These are phyloP conservation scores for Peromyscus polionotus DNA, from an alignment of 2,113 vertebrate species.

Conservation along the genomic window DNA sequence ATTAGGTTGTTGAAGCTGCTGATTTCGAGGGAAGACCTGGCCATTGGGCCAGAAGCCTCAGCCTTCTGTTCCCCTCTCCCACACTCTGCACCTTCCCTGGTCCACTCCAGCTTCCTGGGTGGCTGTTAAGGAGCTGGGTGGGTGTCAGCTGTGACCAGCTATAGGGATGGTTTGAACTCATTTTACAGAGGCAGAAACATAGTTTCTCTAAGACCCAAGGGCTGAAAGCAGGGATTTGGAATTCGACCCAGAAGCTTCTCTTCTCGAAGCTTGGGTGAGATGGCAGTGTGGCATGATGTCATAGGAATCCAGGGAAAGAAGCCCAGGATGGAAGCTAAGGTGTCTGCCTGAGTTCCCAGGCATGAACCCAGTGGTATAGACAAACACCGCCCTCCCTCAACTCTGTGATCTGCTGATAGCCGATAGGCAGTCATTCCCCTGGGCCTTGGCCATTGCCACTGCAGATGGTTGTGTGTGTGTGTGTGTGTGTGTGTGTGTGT, in stretches of 20 bases:
- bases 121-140: too few species aligned
- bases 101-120: neutral
- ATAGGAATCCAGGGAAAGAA: neutral
- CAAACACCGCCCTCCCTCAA: neutral
- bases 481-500: neutral
- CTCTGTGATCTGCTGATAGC: constrained; percentile 19
- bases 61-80: neutral
- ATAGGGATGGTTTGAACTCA: neutral
- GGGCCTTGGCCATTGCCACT: neutral
- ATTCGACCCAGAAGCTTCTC: neutral
- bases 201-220: neutral
- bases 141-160: accelerated
- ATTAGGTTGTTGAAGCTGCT: neutral
- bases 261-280: neutral
- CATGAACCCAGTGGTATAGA: constrained; percentile 22
- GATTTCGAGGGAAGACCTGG: neutral
- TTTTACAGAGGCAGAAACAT: neutral
- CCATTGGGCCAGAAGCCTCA: neutral
- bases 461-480: neutral
- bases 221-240: neutral
- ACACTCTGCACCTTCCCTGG: accelerated
- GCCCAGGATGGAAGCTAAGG: neutral
- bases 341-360: neutral
- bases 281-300: neutral
- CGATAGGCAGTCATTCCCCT: neutral